Evolutionary conservation across 35 echinoderm and acorn worm species (phyloP).

Genomic region (Hemicentrotus pulcherrimus): DNA sequence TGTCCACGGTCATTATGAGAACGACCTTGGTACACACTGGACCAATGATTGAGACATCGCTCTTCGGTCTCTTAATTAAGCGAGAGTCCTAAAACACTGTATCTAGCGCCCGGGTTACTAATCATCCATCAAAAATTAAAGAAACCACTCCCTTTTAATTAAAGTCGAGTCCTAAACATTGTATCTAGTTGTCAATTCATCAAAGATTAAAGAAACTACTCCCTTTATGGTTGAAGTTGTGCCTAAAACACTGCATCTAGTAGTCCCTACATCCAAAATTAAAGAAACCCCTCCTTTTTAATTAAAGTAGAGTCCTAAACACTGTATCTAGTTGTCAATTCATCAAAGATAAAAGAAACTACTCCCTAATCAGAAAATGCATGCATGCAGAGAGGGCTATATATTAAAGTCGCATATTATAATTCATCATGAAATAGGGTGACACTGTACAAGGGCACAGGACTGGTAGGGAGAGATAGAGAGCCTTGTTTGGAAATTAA

Average conservation of each 20-base stretch:
- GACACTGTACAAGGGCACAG: neutral
- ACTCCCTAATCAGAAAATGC: neutral
- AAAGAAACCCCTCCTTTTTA: neutral
- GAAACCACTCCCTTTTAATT: neutral
- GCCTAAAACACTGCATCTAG: neutral
- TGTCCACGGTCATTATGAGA: neutral
- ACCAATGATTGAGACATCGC: neutral
- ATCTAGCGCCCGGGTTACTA: neutral
- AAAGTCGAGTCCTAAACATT: too few species aligned
- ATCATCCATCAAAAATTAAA: neutral
- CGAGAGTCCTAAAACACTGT: neutral
- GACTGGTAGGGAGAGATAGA: neutral
- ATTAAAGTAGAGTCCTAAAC: too few species aligned
- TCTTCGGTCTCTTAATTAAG: neutral
- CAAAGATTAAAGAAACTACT: neutral
- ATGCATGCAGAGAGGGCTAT: neutral
- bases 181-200: neutral
- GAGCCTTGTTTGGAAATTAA: too few species aligned
- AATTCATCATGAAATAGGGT: neutral
- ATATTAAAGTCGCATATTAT: neutral
- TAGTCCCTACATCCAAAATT: neutral
- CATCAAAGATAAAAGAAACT: neutral
- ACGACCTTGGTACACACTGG: neutral
- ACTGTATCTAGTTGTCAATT: neutral
- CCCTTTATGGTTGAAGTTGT: neutral